Conservation (phyloP, 2,888 invertebrate species). For the Yponomeuta plumbellus region DNA sequence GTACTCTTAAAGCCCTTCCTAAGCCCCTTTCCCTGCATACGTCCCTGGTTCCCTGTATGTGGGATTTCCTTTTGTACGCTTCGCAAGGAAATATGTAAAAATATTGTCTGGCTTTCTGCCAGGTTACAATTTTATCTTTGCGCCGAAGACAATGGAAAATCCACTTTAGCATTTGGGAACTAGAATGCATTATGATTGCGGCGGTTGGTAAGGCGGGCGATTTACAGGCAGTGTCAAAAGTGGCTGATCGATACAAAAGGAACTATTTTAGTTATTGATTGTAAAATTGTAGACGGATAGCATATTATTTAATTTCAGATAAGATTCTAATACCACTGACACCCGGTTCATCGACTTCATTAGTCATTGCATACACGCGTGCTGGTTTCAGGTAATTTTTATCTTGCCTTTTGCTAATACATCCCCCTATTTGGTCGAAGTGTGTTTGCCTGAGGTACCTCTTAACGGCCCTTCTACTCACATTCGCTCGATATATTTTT, state of each 20-base stretch:
- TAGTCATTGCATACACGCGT: too few species aligned
- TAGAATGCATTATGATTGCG: not conserved
- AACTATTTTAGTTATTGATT: not conserved
- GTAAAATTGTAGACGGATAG: not conserved
- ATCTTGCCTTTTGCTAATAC: too few species aligned
- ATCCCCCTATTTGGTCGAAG: too few species aligned
- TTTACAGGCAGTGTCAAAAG: not conserved
- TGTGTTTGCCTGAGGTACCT: too few species aligned
- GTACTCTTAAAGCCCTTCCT: too few species aligned
- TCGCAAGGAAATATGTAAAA: constrained; percentile 14
- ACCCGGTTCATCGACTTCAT: too few species aligned
- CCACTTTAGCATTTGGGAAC: not conserved
- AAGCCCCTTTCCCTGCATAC: not conserved
- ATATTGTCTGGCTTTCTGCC: constrained; percentile 12
- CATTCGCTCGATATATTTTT: too few species aligned
- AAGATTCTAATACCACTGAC: too few species aligned
- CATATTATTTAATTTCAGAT: too few species aligned
- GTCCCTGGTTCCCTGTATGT: not conserved
- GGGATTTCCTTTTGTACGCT: constrained; percentile 13
- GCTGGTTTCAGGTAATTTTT: too few species aligned
- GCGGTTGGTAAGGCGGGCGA: not conserved
- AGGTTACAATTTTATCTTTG: constrained; percentile 5
- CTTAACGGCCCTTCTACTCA: too few species aligned
- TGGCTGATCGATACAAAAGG: not conserved
- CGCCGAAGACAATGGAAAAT: not conserved